A percentile compares a stretch with the other conserved stretches of the same genome.
Conservation (phyloP, 2,113 vertebrate species). For the Nibea coibor region DNA sequence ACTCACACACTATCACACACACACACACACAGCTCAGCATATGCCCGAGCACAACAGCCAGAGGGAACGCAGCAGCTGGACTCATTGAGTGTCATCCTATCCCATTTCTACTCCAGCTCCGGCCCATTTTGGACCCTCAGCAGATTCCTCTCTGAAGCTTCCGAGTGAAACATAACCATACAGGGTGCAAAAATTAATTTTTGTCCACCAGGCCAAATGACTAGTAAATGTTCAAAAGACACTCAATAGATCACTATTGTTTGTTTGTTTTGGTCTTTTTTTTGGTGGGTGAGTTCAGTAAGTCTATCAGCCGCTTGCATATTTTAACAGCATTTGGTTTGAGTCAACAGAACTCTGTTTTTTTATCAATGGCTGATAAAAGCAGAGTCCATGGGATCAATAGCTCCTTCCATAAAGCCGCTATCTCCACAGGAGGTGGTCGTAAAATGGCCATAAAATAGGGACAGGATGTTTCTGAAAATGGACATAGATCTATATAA, state of each 20-base stretch:
- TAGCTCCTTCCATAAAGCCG: slow-evolving; percentile 9
- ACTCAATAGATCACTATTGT: no score
- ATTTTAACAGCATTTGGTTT: no score
- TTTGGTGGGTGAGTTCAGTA: no score
- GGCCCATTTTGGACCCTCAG: slow-evolving; percentile 61
- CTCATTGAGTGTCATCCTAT: slow-evolving; percentile 43
- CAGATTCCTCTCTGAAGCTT: slow-evolving; percentile 64
- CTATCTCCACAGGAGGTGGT: slow-evolving; percentile 16
- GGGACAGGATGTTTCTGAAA: slow-evolving; percentile 24
- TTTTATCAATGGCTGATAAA: slow-evolving; percentile 28
- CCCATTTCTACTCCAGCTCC: slow-evolving; percentile 46
- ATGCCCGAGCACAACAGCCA: slow-evolving; percentile 19
- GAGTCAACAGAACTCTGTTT: neutral
- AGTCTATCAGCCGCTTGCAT: no score
- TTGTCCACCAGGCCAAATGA: no score
- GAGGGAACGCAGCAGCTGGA: slow-evolving; percentile 65
- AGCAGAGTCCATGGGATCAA: slow-evolving; percentile 8
- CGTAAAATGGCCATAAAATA: slow-evolving; percentile 38
- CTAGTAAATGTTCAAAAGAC: no score
- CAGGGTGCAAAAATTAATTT: no score
- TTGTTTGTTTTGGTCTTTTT: no score
- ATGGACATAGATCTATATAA: neutral
- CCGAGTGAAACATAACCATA: slow-evolving; percentile 54
- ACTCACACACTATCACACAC: neutral
- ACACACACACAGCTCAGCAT: neutral